These are phyloP conservation scores for Porites lobata DNA, from an alignment of 92 coral and sea anemone species.

Conservation along the genomic window DNA sequence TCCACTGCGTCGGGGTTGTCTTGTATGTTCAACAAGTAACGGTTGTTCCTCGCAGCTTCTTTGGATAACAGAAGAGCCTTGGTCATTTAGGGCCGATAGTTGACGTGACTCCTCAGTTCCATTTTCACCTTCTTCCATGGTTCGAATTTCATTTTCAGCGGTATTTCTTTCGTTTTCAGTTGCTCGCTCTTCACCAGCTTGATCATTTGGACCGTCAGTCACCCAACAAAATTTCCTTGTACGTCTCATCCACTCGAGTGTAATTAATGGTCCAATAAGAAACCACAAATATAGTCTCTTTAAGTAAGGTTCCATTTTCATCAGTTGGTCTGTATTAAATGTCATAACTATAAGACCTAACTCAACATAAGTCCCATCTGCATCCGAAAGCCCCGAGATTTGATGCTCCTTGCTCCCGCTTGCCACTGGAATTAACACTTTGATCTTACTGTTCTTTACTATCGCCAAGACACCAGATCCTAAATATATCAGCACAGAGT, in stretches of 20 bases:
- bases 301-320: not conserved
- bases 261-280: not conserved
- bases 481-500: slow-evolving; percentile 4
- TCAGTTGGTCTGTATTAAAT: not conserved
- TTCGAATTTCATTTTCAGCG: not conserved
- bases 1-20: not conserved
- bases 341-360: too few relatives aligned
- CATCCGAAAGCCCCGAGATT: not conserved
- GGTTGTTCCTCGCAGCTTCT: not conserved
- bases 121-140: not conserved
- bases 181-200: not conserved
- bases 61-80: not conserved
- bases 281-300: slow-evolving; percentile 1
- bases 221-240: not conserved
- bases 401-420: accelerated
- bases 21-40: not conserved
- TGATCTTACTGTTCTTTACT: too few relatives aligned
- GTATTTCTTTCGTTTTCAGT: not conserved
- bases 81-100: too few relatives aligned
- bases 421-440: too few relatives aligned
- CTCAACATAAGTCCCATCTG: not conserved
- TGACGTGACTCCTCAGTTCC: too few relatives aligned
- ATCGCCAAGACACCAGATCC: not conserved
- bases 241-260: slow-evolving; percentile 16
- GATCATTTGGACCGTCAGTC: not conserved